Conservation (phyloP, 2,113 vertebrate genomes). For the Erinaceus europaeus region DNA sequence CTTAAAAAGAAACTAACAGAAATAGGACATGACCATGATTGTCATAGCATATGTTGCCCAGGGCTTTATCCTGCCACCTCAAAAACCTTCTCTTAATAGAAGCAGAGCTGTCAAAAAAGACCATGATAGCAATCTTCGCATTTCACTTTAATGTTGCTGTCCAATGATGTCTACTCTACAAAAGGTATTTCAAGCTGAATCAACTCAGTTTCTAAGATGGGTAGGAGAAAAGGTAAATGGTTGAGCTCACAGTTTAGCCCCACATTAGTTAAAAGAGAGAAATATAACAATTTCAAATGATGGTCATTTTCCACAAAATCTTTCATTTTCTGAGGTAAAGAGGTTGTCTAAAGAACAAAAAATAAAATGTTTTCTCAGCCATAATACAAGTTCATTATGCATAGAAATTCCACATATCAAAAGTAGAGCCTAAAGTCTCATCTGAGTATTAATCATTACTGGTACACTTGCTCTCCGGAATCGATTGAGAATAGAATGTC, state of each 20-base stretch:
- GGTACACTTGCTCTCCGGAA: background rate
- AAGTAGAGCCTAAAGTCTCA: background rate
- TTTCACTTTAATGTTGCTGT: background rate
- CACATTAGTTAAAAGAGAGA: background rate
- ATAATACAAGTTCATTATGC: background rate
- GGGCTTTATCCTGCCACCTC: slow-evolving; percentile 31
- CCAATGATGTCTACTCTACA: background rate
- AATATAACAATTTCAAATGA: background rate
- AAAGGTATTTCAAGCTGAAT: background rate
- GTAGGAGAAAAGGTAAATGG: background rate
- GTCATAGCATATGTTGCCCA: background rate
- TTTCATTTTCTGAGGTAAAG: background rate
- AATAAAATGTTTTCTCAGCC: background rate
- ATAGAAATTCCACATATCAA: background rate
- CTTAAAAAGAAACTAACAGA: slow-evolving; percentile 50
- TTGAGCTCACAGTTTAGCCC: background rate
- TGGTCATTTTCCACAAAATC: background rate
- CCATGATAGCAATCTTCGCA: background rate
- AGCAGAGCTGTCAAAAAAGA: slow-evolving; percentile 38
- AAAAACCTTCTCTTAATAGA: slow-evolving; percentile 23
- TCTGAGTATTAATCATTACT: background rate
- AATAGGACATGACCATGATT: slow-evolving; percentile 26
- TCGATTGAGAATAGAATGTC: background rate
- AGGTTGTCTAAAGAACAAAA: background rate
- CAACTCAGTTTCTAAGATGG: background rate